Evolutionary conservation across 2,888 invertebrate genomes (phyloP), one percentile per base, ranked within the genome.

Genomic region (Agrochola circellaris): DNA sequence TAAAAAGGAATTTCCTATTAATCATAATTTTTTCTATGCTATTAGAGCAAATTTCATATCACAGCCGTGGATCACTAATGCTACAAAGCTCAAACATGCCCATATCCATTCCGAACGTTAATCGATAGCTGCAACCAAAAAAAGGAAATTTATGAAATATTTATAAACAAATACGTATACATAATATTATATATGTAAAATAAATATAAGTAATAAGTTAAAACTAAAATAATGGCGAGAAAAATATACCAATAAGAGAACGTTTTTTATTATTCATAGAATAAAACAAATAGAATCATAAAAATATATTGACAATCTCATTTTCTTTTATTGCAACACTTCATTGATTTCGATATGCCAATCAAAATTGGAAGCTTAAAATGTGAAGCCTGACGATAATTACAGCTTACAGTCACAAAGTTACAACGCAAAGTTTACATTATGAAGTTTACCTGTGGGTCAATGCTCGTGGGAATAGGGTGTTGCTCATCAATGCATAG

Each of bases 401-500:
- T 42, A 38, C 56, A 75, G 51, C 61, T 38, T 38, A 61, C 65
- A 62, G 62, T 51, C 23, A 51, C 9, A 51, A 23, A 34, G 23
- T 51, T 26, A 34, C 8, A 42, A 60, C 15, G 56, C 45, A 42
- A 64, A 65, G 42, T 73, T 82, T 54, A 85, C 42, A 74, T 64
- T 70, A 64, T 17, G 54, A 60, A 51, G 69, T 85, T 89, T 93
- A 96, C 96, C 96, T 96, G 96, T 68, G 96, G 96, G 83, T 96
- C 96, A 82, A 96, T 96, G 85, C 91, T 95, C 20, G 95, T 91
- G 42, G 96, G 96, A 67, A 93, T 92, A 20, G 94, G 90, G 79
- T 94, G 95, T 60, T 93, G 93, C 78, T 98, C 98, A 91, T 98
- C 98, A 89, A 98, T 97, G 94, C 99, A 99, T 85, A 99, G 97